Conservation (phyloP, 2,797 vertebrate species). For the Poecilia wingei region DNA sequence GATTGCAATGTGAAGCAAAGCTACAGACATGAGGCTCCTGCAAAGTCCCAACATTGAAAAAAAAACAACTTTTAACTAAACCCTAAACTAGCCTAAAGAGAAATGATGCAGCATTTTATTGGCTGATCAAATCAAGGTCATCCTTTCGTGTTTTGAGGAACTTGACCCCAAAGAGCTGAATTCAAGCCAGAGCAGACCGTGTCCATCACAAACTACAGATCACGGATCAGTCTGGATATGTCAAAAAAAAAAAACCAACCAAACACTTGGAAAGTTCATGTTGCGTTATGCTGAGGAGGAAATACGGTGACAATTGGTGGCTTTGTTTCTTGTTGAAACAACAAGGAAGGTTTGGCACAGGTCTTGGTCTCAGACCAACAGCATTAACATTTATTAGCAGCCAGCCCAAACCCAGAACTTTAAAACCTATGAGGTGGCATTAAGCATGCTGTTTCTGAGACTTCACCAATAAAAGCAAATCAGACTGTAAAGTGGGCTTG, state of each 20-base stretch:
- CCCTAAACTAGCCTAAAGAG: neutral
- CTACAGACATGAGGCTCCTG: neutral
- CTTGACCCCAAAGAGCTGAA: neutral
- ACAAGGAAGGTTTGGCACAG: neutral
- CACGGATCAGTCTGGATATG: neutral
- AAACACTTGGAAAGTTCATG: neutral
- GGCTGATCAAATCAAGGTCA: neutral
- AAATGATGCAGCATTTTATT: neutral
- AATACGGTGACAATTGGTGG: neutral
- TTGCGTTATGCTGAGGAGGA: neutral
- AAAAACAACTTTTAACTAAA: neutral
- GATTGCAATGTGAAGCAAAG: neutral
- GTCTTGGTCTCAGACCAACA: neutral
- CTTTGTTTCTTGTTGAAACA: neutral
- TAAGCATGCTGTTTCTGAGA: neutral
- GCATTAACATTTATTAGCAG: neutral
- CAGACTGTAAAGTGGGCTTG: neutral
- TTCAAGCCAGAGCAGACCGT: neutral
- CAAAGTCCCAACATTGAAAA: neutral
- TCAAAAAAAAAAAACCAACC: no score
- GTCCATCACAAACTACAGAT: neutral
- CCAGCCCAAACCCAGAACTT: neutral
- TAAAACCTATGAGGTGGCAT: neutral
- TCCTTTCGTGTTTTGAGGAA: neutral
- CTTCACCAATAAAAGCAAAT: neutral